Evolutionary conservation across 2,797 vertebrate genomes (phyloP).

Genomic region (Scyliorhinus canicula): DNA sequence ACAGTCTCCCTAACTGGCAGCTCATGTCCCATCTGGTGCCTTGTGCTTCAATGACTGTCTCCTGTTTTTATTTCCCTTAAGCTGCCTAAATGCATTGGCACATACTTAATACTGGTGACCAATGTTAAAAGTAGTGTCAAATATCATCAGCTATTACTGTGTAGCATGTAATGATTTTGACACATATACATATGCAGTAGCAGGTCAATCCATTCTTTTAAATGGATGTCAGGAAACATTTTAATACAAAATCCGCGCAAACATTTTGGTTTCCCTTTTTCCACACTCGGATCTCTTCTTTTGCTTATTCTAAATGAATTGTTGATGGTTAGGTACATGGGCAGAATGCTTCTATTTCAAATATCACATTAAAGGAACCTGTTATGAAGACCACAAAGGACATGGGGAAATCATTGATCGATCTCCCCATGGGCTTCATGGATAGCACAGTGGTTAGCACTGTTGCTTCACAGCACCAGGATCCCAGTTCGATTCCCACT

Average conservation of each 20-base stretch:
- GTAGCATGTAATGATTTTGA: not conserved
- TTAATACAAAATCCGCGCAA: not conserved
- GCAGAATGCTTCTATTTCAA: not conserved
- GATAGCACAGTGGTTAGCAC: too few relatives aligned
- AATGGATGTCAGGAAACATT: not conserved
- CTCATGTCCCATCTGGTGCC: not conserved
- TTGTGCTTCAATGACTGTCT: not conserved
- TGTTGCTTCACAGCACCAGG: too few relatives aligned
- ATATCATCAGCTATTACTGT: not conserved
- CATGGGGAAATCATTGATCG: too few relatives aligned
- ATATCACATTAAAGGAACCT: not conserved
- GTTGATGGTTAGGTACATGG: not conserved
- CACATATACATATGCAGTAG: not conserved
- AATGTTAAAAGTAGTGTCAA: not conserved
- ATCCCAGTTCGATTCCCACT: too few relatives aligned
- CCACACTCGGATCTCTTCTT: not conserved
- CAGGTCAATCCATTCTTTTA: not conserved
- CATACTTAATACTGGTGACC: not conserved
- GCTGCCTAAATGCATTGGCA: not conserved
- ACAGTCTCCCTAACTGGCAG: not conserved
- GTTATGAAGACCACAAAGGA: too few relatives aligned
- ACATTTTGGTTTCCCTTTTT: not conserved
- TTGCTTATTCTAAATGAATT: not conserved
- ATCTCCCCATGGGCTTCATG: too few relatives aligned
- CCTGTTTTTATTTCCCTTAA: not conserved